Base-by-base conservation (phyloP, 2,888 invertebrate genomes). In the Tipula unca region DNA sequence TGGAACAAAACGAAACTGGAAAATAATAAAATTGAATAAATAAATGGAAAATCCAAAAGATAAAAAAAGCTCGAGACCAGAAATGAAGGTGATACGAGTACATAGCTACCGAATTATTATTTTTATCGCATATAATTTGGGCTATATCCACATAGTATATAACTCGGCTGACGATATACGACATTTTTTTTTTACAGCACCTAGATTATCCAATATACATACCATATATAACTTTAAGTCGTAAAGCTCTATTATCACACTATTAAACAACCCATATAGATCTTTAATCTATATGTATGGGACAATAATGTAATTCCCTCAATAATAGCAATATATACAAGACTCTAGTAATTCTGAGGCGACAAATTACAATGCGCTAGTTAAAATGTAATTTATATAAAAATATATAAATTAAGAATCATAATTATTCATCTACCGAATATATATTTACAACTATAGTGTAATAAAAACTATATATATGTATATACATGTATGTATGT, bases 11-110 rank as follows among this genome's bases (percentile, higher is more conserved):
- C 69, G 13, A 69, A 69, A 69, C 25, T 25, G 25, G 25, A 69
- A 69, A 69, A 69, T 69, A 69, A 69, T 69, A 69, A 69, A 69
- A 69, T 69, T 69, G 69, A 69, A 69, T 69, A 25, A 69, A 69
- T n/a, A n/a, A 69, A 69, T 54, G 48, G 48, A 69, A 69, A 48
- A 69, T 25, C 69, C 69, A 25, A 69, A 13, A 69, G 69, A 69
- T 69, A 69, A 25, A 20, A 48, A 69, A 25, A 20, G 69, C 25
- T 69, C 25, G 69, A 25, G 69, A 69, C 69, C 25, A 69, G 69
- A 25, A 69, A 69, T 48, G 69, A 25, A 69, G 69, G 69, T 69
- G 69, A 48, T 48, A 48, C n/a, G n/a, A n/a, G n/a, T n/a, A n/a
- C n/a, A n/a, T n/a, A n/a, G n/a, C n/a, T 48, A 48, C 48, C 17